A percentile compares a stretch with the other conserved stretches of the same genome.
These are phyloP conservation scores for Emydocephalus ijimae DNA, from an alignment of 2,113 vertebrate genomes.

Conservation along the genomic window DNA sequence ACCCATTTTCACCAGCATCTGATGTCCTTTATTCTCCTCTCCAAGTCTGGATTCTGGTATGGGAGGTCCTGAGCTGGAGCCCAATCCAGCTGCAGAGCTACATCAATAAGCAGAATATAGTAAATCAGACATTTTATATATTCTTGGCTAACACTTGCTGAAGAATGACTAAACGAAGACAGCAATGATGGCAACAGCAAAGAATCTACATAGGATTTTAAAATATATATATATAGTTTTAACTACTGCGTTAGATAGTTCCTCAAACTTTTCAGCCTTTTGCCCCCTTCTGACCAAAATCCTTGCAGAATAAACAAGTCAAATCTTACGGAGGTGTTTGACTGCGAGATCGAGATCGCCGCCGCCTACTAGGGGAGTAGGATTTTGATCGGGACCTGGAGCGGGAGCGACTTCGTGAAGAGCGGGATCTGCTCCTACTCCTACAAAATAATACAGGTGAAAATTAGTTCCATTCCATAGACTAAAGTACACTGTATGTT, in stretches of 20 bases:
- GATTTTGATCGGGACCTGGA: slow-evolving; percentile 83
- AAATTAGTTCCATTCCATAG: neutral
- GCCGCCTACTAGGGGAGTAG: slow-evolving; percentile 79
- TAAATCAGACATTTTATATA: neutral
- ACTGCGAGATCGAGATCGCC: slow-evolving; percentile 80
- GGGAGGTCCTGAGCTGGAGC: slow-evolving; percentile 73
- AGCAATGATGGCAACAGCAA: neutral
- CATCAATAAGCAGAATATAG: neutral
- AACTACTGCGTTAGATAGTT: neutral
- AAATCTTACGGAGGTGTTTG: slow-evolving; percentile 86
- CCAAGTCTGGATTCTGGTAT: slow-evolving; percentile 81
- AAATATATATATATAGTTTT: too few relatives aligned
- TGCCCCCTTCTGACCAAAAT: fast-evolving
- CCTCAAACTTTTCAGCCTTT: neutral
- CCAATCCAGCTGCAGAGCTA: slow-evolving; percentile 84
- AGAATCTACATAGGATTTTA: neutral
- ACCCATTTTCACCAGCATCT: slow-evolving; percentile 87
- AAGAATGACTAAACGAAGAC: neutral
- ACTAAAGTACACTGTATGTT: neutral
- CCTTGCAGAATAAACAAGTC: neutral
- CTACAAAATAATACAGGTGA: slow-evolving; percentile 51
- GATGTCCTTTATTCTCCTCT: slow-evolving; percentile 96
- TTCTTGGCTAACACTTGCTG: neutral
- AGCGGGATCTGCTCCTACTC: slow-evolving; percentile 85
- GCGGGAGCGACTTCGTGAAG: slow-evolving; percentile 81